Evolutionary conservation across 2,888 invertebrate species (phyloP), one percentile per base, ranked within the genome.

Genomic region (Brachynemurus nebulosus): DNA sequence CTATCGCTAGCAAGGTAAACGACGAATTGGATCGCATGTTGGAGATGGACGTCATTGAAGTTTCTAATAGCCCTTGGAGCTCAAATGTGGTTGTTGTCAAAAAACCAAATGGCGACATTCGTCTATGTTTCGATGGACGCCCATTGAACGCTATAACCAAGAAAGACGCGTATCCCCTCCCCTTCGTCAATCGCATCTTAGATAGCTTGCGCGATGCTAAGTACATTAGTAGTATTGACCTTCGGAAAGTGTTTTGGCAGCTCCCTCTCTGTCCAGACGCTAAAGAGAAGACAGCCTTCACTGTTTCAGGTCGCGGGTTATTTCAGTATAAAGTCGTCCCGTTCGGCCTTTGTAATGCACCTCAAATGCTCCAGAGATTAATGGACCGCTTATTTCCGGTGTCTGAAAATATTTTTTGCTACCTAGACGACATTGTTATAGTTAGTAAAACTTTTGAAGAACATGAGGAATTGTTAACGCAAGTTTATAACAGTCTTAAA

Each of bases 271-370:
- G 6, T 5, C 6, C 6, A 11, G 5, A 4, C 4, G 4, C 9
- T 6, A 14, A 14, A 16, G 19, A 37, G 7, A 19, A 19, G 14
- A 37, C 17, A 19, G 37, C 17, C 17, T 18, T 18, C 19, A 37
- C 19, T 16, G 17, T 37, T 18, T 7, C 33, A 50, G 8, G 51
- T 44, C 33, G 36, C 48, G 6, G 25, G 25, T 34, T 40, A 11
- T 9, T 18, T 12, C 12, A 39, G 40, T 19, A 8, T 36, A 2
- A 40, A 27, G 11, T 16, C 14, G 12, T 34, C 11, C 7, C 34
- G 5, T 34, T 34, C n/a, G 34, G 34, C 7, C 5, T 34, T 14
- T 14, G 5, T 34, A 34, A 34, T n/a, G n/a, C 34, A 8, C n/a
- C 34, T 6, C n/a, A 11, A 14, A 34, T 12, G 6, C 12, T 11